Evolutionary conservation across 2,888 invertebrate genomes (phyloP).

Genomic region (Exephanes ischioxanthus): DNA sequence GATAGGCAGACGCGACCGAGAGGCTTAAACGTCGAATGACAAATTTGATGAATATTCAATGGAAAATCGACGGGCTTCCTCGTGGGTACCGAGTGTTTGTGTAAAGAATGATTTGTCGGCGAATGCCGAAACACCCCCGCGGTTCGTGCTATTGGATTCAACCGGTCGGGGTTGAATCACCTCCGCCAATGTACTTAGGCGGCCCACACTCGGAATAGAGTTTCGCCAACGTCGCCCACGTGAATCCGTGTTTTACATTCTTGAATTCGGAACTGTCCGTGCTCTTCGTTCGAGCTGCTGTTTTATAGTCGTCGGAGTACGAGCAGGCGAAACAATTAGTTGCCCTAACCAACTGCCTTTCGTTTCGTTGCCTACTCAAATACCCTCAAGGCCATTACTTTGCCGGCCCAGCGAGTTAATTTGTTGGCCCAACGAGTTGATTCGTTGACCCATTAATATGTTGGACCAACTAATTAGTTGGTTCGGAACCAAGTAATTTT

Average conservation of each 20-base stretch:
- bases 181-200: slow-evolving; percentile 56
- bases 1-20: background rate
- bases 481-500: background rate
- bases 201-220: slow-evolving; percentile 2
- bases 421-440: no score
- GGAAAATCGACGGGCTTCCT: background rate
- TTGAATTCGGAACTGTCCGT: background rate
- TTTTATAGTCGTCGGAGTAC: background rate
- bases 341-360: background rate
- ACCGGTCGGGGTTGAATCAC: slow-evolving; percentile 76
- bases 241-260: background rate
- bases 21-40: background rate
- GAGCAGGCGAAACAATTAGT: background rate
- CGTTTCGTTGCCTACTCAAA: background rate
- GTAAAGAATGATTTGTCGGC: slow-evolving; percentile 14
- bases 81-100: background rate
- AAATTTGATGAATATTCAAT: slow-evolving; percentile 24
- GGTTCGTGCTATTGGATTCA: slow-evolving; percentile 69
- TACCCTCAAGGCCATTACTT: background rate
- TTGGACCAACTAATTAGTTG: background rate
- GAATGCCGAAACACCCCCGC: slow-evolving; percentile 67
- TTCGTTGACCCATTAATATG: background rate
- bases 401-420: background rate
- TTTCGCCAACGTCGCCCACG: background rate
- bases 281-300: background rate